Evolutionary conservation across 2,113 vertebrate species (phyloP).

Genomic region (Calidris pygmaea): DNA sequence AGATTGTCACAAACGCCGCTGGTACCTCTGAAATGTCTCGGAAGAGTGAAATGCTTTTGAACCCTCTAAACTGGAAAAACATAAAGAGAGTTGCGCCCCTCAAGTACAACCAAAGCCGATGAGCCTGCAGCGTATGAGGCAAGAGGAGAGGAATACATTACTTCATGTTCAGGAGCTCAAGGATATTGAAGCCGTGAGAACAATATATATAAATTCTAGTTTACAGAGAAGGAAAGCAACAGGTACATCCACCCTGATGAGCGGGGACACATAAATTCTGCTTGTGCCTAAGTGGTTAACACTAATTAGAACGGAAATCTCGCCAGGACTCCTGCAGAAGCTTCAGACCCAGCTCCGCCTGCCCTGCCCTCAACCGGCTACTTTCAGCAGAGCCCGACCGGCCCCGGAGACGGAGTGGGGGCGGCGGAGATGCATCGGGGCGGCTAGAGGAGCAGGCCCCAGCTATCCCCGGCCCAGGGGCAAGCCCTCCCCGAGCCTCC

Average conservation of each 20-base stretch:
- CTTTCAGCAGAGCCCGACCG: not conserved
- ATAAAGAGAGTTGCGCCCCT: not conserved
- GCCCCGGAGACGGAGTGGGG: not conserved
- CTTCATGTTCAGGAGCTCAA: not conserved
- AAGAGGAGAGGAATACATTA: not conserved
- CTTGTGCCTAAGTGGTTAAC: accelerated
- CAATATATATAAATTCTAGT: accelerated
- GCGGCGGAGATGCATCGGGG: not conserved
- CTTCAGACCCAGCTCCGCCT: too few relatives aligned
- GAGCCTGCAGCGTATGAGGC: accelerated
- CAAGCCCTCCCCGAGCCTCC: not conserved
- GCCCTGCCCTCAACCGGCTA: not conserved
- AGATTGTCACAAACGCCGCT: not conserved
- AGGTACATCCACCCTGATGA: not conserved
- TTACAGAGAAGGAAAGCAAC: not conserved
- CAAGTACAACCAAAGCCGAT: accelerated
- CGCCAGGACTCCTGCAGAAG: not conserved
- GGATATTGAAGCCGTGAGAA: not conserved
- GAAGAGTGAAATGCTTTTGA: not conserved
- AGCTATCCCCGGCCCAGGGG: accelerated
- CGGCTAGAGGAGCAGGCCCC: not conserved
- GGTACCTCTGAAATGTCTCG: not conserved
- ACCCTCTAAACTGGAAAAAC: not conserved
- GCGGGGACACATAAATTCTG: not conserved
- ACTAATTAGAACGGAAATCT: not conserved